Evolutionary conservation across 2,888 invertebrate species (phyloP).

Genomic region (Drosophila falleni): DNA sequence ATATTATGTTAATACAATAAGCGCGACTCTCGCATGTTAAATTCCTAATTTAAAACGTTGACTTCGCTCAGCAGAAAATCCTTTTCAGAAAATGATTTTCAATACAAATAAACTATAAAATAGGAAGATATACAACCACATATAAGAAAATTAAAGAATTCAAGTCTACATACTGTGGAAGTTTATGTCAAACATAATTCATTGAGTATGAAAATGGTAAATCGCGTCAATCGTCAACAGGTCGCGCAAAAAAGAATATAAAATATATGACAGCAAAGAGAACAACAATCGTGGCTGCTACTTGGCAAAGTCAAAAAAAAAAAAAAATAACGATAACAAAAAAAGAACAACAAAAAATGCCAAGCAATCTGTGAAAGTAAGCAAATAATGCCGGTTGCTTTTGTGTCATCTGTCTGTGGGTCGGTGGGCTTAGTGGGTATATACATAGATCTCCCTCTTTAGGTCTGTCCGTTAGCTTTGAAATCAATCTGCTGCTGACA

Average conservation of each 20-base stretch:
- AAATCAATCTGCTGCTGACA: conserved; percentile 72
- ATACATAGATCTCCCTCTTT: neutral
- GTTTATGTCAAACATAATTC: conserved; percentile 33
- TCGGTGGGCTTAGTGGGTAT: conserved; percentile 2
- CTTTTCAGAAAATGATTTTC: too few species aligned
- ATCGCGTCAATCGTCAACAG: conserved; percentile 52
- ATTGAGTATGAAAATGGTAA: conserved; percentile 16
- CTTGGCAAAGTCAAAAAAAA: conserved; percentile 32
- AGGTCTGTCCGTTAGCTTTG: conserved; percentile 44
- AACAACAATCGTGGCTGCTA: conserved; percentile 29
- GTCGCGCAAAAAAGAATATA: conserved; percentile 30
- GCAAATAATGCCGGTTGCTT: conserved; percentile 56
- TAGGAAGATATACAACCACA: neutral
- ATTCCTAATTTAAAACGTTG: too few species aligned
- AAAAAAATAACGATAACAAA: conserved; percentile 1
- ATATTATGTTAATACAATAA: too few species aligned
- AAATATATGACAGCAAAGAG: conserved; percentile 39
- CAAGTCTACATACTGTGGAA: conserved; percentile 7
- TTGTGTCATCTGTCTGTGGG: conserved; percentile 15
- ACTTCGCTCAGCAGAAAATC: too few species aligned
- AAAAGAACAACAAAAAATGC: conserved; percentile 7
- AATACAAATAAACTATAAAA: too few species aligned
- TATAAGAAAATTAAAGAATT: neutral
- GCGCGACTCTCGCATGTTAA: too few species aligned
- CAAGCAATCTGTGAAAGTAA: conserved; percentile 57